These are phyloP conservation scores for Coelopa pilipes DNA, from an alignment of 2,888 invertebrate species.

Conservation along the genomic window DNA sequence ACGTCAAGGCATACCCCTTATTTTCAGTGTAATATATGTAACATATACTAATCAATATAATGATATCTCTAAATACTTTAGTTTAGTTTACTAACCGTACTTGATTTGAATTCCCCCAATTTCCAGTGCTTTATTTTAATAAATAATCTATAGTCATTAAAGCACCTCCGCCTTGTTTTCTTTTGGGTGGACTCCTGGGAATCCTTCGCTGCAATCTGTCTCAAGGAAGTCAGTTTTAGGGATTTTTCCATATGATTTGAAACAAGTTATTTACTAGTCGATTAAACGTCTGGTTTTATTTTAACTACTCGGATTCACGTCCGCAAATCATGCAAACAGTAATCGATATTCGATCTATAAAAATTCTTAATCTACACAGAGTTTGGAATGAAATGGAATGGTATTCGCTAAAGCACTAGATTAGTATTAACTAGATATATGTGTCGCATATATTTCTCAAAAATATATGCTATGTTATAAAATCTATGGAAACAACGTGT, in stretches of 20 bases:
- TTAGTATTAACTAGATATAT: conserved; percentile 2
- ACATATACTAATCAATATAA: background rate
- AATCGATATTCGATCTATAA: background rate
- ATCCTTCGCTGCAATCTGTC: no score
- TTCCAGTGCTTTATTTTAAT: background rate
- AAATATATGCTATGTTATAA: conserved; percentile 2
- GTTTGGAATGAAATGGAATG: conserved; percentile 14
- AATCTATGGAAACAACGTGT: background rate
- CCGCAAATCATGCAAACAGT: no score
- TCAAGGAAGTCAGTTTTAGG: no score
- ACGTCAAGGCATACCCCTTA: background rate
- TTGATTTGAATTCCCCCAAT: background rate
- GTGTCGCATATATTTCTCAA: background rate
- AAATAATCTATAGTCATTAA: conserved; percentile 9
- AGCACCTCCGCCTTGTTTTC: background rate
- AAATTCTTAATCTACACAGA: background rate
- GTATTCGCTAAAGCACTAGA: background rate
- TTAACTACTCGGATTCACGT: no score
- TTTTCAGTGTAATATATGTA: conserved; percentile 5
- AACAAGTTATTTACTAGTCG: no score
- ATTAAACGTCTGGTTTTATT: no score
- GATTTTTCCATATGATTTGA: no score
- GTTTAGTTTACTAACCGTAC: background rate
- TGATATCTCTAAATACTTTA: background rate
- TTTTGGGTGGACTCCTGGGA: no score